Base-by-base conservation (phyloP, 2,113 vertebrate genomes). In the Mungos mungo region DNA sequence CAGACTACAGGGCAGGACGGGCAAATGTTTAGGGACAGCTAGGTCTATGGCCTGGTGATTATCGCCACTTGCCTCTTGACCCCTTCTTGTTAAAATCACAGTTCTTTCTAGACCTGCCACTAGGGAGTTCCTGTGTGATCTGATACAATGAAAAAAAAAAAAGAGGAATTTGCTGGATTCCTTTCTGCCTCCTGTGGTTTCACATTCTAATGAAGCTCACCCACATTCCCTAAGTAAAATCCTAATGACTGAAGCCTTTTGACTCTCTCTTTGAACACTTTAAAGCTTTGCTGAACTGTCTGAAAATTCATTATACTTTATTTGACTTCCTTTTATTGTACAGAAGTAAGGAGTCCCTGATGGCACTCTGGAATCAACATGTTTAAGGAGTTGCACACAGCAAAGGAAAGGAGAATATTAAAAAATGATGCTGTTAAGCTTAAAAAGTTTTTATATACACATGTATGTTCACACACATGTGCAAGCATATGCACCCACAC, bases 201-300 rank as follows among this genome's bases (percentile, higher is more conserved):
- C 98, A 54, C 93, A 97, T 97, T 23, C 95, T 98, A 98, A 98
- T 96, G 96, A 98, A 90, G 29, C 97, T 98, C 98, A 97, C 96
- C 93, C 83, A 93, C 63, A 85, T 97, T 74, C 68, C 97, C 74
- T 97, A 98, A 98, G 95, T 89, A 97, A 97, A 93, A 97, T 97
- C 97, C 94, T 96, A 98, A 98, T 95, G 96, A 97, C 63, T 19
- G 45, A 90, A 86, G 88, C 82, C 89, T 94, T 98, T 93, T 72
- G 93, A 97, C 77, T 98, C 54, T 98, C 60, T 95, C 97, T 98
- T 98, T 95, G 96, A 97, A 92, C 93, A 98, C 97, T 97, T 97
- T 86, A 96, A 98, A 92, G 81, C 87, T 96, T 98, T 97, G 93
- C 88, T 50, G 47, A 98, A 97, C 45, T 96, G 77, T 97, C 89